Evolutionary conservation across 2,113 vertebrate genomes (phyloP).

Genomic region (Psephotus haematonotus): DNA sequence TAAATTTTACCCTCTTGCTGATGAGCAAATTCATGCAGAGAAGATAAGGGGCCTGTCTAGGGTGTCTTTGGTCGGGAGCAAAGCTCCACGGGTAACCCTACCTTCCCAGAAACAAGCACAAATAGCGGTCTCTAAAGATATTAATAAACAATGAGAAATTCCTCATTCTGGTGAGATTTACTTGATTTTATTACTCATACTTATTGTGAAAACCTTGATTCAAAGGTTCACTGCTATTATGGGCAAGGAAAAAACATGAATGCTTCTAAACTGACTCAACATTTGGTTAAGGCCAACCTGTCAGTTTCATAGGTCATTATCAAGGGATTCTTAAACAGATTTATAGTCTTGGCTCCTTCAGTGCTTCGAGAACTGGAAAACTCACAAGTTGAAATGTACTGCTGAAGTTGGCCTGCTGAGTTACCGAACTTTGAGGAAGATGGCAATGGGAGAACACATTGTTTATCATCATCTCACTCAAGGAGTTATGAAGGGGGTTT

Average conservation of each 20-base stretch:
- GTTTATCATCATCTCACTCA: background rate
- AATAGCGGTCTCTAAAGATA: background rate
- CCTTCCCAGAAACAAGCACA: background rate
- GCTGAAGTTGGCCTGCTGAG: background rate
- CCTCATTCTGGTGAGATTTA: background rate
- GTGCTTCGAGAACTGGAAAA: background rate
- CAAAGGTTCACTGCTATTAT: background rate
- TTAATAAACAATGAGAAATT: background rate
- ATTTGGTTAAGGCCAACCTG: background rate
- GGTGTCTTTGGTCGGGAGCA: background rate
- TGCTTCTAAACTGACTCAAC: background rate
- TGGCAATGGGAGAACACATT: background rate
- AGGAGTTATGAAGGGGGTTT: background rate
- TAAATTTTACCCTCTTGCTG: background rate
- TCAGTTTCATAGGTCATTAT: background rate
- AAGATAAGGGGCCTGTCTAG: background rate
- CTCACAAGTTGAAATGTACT: background rate
- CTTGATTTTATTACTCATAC: background rate
- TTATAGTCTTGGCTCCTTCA: background rate
- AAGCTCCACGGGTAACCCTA: background rate
- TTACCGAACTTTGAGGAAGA: background rate
- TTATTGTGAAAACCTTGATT: rapidly evolving
- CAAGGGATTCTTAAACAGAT: background rate
- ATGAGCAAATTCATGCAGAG: background rate
- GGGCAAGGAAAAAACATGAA: background rate